Percentiles rank a stretch among this genome's conserved stretches.
These are phyloP conservation scores for Chymomyza caudatula DNA, from an alignment of 2,888 invertebrate species.

Conservation along the genomic window DNA sequence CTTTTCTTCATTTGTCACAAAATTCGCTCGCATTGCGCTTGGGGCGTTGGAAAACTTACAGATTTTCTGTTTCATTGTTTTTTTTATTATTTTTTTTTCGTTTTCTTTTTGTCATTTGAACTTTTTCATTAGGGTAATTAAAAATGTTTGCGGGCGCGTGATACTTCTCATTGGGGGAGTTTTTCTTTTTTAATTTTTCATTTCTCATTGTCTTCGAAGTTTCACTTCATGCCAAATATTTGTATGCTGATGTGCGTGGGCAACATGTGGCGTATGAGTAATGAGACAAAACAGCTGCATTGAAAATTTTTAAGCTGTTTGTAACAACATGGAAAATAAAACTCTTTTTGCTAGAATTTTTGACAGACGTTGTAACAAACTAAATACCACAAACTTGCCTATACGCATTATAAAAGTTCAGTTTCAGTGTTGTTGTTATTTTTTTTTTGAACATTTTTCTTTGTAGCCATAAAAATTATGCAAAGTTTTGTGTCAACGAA, in stretches of 20 bases:
- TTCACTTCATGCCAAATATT: conserved; percentile 10
- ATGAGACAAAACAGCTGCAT: conserved; percentile 31
- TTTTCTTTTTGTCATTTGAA: conserved; percentile 50
- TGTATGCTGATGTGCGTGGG: conserved; percentile 5
- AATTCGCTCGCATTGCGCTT: conserved; percentile 7
- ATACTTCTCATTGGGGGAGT: background rate
- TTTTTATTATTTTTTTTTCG: background rate
- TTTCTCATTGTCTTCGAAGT: conserved; percentile 51
- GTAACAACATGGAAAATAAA: too few relatives aligned
- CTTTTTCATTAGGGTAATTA: conserved; percentile 71
- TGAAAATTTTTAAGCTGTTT: conserved; percentile 33
- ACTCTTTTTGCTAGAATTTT: background rate
- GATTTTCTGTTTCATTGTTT: conserved; percentile 14
- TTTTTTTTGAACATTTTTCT: too few relatives aligned
- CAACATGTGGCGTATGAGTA: conserved; percentile 63
- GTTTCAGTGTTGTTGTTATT: background rate
- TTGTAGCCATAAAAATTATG: background rate
- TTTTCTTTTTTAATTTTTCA: conserved; percentile 8
- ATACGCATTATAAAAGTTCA: background rate
- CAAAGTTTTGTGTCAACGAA: conserved; percentile 2
- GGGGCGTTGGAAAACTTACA: conserved; percentile 21
- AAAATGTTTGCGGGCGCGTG: conserved; percentile 47
- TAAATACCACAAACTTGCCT: conserved; percentile 10
- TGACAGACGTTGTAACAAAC: conserved; percentile 20
- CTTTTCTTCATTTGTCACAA: conserved; percentile 59